phyloP scores from a whole-genome alignment of 2,797 vertebrate genomes.

The Macropodus opercularis region DNA sequence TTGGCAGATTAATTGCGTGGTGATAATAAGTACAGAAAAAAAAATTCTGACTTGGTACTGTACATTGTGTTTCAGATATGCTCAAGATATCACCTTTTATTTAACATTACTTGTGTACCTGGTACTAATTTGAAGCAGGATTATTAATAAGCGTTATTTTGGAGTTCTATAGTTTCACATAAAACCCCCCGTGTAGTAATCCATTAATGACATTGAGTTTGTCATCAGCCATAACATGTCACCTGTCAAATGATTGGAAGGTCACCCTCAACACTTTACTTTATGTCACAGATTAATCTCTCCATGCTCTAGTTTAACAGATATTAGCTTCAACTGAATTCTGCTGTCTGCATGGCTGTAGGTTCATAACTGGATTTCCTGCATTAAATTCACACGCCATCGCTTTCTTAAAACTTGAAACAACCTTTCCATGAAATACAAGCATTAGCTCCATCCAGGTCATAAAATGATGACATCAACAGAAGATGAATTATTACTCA shows the following conservation, averaged over 20 bases:
- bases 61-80: neutral
- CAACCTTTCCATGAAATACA: neutral
- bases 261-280: slow-evolving; percentile 8
- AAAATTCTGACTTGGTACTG: neutral
- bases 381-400: slow-evolving; percentile 9
- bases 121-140: slow-evolving; percentile 34
- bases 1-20: no score
- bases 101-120: slow-evolving; percentile 39
- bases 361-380: neutral
- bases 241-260: slow-evolving; percentile 6
- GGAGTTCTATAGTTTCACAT: slow-evolving; percentile 46
- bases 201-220: no score
- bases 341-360: neutral
- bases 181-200: slow-evolving; percentile 7
- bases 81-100: slow-evolving; percentile 12
- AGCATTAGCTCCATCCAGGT: no score
- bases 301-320: slow-evolving; percentile 17
- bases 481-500: no score
- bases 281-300: slow-evolving; percentile 6
- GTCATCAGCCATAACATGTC: no score
- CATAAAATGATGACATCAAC: no score
- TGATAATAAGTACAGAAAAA: no score
- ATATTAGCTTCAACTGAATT: slow-evolving; percentile 22
- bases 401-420: no score
- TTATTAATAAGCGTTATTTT: slow-evolving; percentile 10